These are phyloP conservation scores for Eustalomyia histrio DNA, from an alignment of 2,888 invertebrate genomes.

Conservation along the genomic window DNA sequence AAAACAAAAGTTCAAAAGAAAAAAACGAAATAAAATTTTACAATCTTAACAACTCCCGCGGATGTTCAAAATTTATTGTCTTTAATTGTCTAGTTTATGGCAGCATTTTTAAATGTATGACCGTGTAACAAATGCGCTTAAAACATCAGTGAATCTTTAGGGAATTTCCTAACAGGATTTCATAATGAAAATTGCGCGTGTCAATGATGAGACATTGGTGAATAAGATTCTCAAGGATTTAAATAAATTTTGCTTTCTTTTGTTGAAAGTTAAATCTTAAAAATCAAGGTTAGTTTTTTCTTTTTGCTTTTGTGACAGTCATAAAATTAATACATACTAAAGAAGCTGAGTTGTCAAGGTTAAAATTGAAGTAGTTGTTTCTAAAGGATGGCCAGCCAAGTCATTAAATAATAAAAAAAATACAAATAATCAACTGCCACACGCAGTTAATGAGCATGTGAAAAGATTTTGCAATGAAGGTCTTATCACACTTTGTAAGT, in stretches of 20 bases:
- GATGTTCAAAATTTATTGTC: conserved; percentile 38
- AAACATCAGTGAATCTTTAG: conserved; percentile 14
- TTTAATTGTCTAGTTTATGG: conserved; percentile 10
- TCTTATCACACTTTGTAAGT: not conserved
- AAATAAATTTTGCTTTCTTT: not conserved
- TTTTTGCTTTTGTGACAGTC: not conserved
- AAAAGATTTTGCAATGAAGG: conserved; percentile 43
- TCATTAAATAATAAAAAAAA: conserved; percentile 61
- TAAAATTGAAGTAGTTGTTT: not conserved
- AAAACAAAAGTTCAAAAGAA: not conserved
- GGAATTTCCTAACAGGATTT: conserved; percentile 37
- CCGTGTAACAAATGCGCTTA: conserved; percentile 4
- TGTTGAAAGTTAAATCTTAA: not conserved
- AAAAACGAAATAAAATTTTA: not conserved
- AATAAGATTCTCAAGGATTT: conserved; percentile 18
- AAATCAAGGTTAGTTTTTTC: conserved; percentile 39
- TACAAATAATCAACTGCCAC: conserved; percentile 75
- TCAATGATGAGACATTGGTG: conserved; percentile 12
- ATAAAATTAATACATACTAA: conserved; percentile 22
- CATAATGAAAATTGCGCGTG: conserved; percentile 54
- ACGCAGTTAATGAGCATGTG: conserved; percentile 73
- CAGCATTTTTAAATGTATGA: conserved; percentile 4
- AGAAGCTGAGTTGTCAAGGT: conserved; percentile 39
- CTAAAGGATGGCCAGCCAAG: not conserved
- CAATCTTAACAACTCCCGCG: conserved; percentile 34